Evolutionary conservation across 1,140 invertebrate genomes (phyloP).

Genomic region (Danaus melanippus): DNA sequence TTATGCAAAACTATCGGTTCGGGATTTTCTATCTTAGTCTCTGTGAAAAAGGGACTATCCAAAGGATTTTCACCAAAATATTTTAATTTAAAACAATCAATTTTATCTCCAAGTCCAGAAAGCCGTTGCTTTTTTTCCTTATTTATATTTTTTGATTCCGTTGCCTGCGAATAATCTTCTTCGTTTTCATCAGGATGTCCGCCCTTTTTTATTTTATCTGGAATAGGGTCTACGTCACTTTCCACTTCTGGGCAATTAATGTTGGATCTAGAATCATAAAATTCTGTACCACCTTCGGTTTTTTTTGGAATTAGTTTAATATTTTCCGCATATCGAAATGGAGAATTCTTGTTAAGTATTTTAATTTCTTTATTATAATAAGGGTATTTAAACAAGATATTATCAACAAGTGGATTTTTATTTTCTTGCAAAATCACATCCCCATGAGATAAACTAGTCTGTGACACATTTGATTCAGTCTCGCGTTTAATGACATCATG

Average conservation of each 20-base stretch:
- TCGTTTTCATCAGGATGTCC: constrained; percentile 38
- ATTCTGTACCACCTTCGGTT: constrained; percentile 71
- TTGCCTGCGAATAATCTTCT: constrained; percentile 18
- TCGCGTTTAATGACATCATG: constrained; percentile 46
- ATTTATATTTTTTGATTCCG: constrained; percentile 19
- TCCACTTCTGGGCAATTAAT: constrained; percentile 71
- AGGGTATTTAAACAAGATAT: constrained; percentile 64
- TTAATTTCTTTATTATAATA: constrained; percentile 61
- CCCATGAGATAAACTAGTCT: too few relatives aligned
- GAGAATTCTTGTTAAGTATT: constrained; percentile 68
- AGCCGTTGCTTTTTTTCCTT: constrained; percentile 46
- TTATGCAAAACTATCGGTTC: constrained; percentile 40
- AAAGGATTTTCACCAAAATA: constrained; percentile 82
- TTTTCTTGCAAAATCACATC: too few relatives aligned
- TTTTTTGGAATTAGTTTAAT: constrained; percentile 73
- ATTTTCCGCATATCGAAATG: constrained; percentile 75
- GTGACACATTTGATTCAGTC: constrained; percentile 15
- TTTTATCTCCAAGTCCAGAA: constrained; percentile 77
- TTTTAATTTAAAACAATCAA: constrained; percentile 82
- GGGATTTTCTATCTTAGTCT: constrained; percentile 65
- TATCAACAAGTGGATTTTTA: constrained; percentile 39
- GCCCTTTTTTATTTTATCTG: constrained; percentile 68
- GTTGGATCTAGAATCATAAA: constrained; percentile 72
- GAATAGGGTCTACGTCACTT: constrained; percentile 66
- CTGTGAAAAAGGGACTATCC: constrained; percentile 82